Evolutionary conservation across 2,888 invertebrate species (phyloP).

Genomic region (Eretmocerus hayati): DNA sequence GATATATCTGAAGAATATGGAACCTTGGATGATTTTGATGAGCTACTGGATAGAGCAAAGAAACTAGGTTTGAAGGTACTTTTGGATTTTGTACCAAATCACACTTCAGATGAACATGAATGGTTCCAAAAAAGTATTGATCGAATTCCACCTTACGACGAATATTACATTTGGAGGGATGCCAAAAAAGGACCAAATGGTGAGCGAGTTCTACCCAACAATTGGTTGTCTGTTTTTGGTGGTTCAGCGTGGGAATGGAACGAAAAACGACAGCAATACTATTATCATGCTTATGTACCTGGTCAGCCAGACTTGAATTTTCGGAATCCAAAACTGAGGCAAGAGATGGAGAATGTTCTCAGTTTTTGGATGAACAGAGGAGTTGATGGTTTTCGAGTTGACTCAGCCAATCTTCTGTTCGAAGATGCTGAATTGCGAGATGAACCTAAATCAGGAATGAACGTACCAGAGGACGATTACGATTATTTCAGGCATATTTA

Average conservation of each 20-base stretch:
- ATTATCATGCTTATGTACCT: no score
- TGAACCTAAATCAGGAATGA: constrained; percentile 23
- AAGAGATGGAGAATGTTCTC: no score
- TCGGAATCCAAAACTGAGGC: no score
- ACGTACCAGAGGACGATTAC: constrained; percentile 30
- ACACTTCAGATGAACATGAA: constrained; percentile 65
- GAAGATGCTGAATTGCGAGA: no score
- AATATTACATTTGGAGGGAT: constrained; percentile 70
- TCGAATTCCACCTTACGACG: no score
- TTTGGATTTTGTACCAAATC: constrained; percentile 49
- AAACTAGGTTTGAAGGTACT: constrained; percentile 43
- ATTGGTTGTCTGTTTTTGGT: no score
- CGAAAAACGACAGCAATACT: no score
- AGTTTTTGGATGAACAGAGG: no score
- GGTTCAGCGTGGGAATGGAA: no score
- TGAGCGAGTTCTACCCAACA: constrained; percentile 41
- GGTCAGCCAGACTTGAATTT: no score
- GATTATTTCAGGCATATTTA: constrained; percentile 39
- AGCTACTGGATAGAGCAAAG: constrained; percentile 51
- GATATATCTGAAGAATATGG: constrained; percentile 64
- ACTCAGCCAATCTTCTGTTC: no score
- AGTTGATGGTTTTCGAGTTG: no score
- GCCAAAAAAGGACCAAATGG: constrained; percentile 41
- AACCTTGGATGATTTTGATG: constrained; percentile 61
- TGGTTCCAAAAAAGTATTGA: constrained; percentile 68